A percentile compares a stretch with the other conserved stretches of the same genome.
These are phyloP conservation scores for Naso thynnoides DNA, from an alignment of 2,797 vertebrate genomes.

Conservation along the genomic window DNA sequence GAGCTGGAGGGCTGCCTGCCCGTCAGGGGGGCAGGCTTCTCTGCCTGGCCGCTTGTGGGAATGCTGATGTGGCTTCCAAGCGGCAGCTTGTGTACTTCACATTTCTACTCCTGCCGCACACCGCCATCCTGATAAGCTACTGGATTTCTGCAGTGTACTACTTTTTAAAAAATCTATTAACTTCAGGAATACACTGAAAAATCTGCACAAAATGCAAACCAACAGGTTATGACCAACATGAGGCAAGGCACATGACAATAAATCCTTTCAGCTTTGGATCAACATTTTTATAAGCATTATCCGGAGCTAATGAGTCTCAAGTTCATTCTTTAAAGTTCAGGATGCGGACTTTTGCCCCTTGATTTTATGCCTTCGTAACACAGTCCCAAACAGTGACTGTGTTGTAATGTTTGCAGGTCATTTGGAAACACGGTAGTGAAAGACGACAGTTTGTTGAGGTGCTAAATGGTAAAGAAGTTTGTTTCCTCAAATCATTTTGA, in stretches of 20 bases:
- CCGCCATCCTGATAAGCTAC: constrained; percentile 20
- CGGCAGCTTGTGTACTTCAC: constrained; percentile 40
- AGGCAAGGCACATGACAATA: constrained; percentile 14
- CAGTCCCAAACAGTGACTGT: constrained; percentile 3
- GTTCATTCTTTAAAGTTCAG: background rate
- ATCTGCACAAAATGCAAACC: background rate
- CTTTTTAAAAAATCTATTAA: background rate
- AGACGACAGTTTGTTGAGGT: background rate
- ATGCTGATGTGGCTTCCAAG: constrained; percentile 69
- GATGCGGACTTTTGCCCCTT: background rate
- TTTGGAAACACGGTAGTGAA: background rate
- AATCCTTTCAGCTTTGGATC: constrained; percentile 3
- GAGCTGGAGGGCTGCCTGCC: constrained; percentile 27
- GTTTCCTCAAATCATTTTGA: background rate
- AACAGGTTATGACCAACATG: background rate
- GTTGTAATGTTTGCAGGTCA: constrained; percentile 23
- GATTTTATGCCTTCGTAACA: constrained; percentile 15
- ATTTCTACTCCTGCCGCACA: constrained; percentile 20
- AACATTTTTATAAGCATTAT: constrained; percentile 11
- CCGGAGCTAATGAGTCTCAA: background rate
- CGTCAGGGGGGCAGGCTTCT: constrained; percentile 44
- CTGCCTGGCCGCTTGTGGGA: constrained; percentile 47
- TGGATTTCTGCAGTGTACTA: constrained; percentile 14
- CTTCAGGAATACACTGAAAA: background rate
- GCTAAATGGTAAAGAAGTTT: background rate